These are phyloP conservation scores for Drosophila parabipectinata DNA, from an alignment of 1,140 invertebrate species.

Conservation along the genomic window DNA sequence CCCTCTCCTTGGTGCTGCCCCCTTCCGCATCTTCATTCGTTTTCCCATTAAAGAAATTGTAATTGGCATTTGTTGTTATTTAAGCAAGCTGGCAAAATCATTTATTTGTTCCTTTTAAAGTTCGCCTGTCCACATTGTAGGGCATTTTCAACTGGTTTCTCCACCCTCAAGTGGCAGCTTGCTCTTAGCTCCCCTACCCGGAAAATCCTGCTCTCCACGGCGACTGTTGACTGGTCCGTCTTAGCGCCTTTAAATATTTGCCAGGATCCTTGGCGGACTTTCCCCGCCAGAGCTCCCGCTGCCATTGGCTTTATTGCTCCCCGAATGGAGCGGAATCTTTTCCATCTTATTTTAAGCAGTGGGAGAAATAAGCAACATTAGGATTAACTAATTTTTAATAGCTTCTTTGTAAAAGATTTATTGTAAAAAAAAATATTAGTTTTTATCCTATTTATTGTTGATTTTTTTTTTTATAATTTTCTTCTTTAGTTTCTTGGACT, in stretches of 20 bases:
- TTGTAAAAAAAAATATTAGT: background rate
- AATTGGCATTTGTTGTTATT: conserved; percentile 79
- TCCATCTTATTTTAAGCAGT: conserved; percentile 13
- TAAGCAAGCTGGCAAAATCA: conserved; percentile 59
- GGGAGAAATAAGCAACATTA: background rate
- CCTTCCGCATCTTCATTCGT: background rate
- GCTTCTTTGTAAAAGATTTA: background rate
- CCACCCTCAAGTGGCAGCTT: conserved; percentile 10
- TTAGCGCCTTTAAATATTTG: conserved; percentile 77
- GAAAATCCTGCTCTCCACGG: conserved; percentile 5
- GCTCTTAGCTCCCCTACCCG: background rate
- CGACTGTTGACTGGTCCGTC: conserved; percentile 29
- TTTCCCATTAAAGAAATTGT: conserved; percentile 74
- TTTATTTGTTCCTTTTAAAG: conserved; percentile 61
- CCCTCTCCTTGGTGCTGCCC: background rate
- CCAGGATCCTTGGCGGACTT: conserved; percentile 39
- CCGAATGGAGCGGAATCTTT: conserved; percentile 52
- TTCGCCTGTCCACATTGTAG: conserved; percentile 46
- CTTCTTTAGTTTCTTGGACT: background rate
- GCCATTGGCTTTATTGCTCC: conserved; percentile 65
- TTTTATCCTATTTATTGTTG: background rate
- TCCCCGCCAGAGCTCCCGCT: conserved; percentile 33
- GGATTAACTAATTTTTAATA: too few relatives aligned
- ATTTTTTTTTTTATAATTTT: background rate
- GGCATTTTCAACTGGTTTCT: conserved; percentile 6